These are phyloP conservation scores for Aporophyla lueneburgensis DNA, from an alignment of 2,888 invertebrate species.

Conservation along the genomic window DNA sequence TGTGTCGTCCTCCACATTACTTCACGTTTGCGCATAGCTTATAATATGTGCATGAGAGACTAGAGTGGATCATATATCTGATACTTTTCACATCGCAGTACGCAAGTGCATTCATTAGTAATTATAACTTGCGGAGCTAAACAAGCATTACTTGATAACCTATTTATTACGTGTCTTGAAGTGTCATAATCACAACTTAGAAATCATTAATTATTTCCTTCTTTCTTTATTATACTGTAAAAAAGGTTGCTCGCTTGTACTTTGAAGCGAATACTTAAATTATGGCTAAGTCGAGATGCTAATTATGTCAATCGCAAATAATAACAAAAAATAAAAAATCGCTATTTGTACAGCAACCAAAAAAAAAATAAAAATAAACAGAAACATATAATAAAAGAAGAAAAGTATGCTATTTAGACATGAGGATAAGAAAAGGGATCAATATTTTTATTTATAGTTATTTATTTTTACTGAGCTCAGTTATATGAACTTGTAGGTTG, in stretches of 20 bases:
- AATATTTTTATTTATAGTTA: not conserved
- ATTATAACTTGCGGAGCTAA: slow-evolving; percentile 10
- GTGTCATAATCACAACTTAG: not conserved
- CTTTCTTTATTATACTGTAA: not conserved
- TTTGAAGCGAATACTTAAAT: not conserved
- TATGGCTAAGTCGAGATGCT: not conserved
- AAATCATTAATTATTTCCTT: slow-evolving; percentile 14
- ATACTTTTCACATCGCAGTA: not conserved
- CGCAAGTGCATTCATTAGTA: not conserved
- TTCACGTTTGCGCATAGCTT: slow-evolving; percentile 21
- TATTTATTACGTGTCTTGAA: slow-evolving; percentile 7
- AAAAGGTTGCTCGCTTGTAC: not conserved
- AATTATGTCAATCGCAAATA: slow-evolving; percentile 18
- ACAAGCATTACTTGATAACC: slow-evolving; percentile 9
- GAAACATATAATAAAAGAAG: not conserved
- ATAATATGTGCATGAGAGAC: no score
- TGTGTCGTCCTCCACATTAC: not conserved
- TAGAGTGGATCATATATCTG: not conserved
- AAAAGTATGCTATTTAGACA: not conserved
- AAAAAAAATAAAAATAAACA: not conserved
- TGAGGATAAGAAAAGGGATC: not conserved
- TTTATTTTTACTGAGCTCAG: not conserved
- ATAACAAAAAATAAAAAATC: slow-evolving; percentile 1
- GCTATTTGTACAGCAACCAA: not conserved
- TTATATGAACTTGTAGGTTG: not conserved